These are phyloP conservation scores for Cataglyphis hispanica DNA, from an alignment of 1,140 invertebrate species.

Conservation along the genomic window DNA sequence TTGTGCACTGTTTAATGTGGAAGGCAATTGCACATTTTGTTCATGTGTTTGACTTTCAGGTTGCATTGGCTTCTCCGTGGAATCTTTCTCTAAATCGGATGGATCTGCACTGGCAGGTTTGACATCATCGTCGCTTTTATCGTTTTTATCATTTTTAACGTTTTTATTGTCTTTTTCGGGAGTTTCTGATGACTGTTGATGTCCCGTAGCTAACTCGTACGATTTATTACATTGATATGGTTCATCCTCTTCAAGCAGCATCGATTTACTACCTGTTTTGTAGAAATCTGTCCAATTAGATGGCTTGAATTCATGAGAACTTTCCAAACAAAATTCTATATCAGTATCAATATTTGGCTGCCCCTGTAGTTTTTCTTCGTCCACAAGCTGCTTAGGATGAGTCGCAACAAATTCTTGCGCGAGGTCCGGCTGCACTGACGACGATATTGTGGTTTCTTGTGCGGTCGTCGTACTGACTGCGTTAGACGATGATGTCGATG, in stretches of 20 bases:
- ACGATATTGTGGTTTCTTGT: conserved; percentile 67
- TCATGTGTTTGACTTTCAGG: no score
- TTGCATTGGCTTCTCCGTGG: background rate
- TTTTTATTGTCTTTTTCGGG: no score
- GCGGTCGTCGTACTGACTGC: conserved; percentile 67
- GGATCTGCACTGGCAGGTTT: background rate
- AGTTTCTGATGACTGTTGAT: no score
- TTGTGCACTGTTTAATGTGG: background rate
- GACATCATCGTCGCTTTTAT: no score
- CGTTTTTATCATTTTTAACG: background rate
- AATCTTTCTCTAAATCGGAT: background rate
- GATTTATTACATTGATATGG: no score
- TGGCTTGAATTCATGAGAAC: no score
- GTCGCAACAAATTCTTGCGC: conserved; percentile 73
- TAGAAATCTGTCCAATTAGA: background rate
- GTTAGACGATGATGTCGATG: conserved; percentile 81
- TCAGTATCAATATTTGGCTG: no score
- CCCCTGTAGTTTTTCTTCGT: background rate
- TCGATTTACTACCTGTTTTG: background rate
- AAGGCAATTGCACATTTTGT: background rate
- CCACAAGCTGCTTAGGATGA: conserved; percentile 62
- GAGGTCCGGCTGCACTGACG: conserved; percentile 73
- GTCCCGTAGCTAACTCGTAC: no score
- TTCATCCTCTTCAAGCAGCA: background rate
- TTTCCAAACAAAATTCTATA: no score